phyloP scores from a whole-genome alignment of 1,140 invertebrate species.

The Bombyx mandarina region DNA sequence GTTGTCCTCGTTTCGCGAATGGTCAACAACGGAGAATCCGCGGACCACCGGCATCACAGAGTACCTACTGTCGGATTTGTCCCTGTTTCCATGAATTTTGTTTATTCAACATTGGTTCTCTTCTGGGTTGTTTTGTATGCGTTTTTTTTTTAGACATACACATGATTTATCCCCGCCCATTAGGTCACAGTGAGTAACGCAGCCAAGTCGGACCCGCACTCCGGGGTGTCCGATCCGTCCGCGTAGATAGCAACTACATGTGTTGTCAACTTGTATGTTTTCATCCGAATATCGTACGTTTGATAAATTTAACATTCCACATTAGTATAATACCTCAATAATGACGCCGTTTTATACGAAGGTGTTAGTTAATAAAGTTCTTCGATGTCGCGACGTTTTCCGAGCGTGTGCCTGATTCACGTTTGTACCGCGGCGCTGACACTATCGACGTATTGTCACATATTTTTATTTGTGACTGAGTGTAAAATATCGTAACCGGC shows the following conservation, averaged over 20 bases:
- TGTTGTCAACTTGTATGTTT: slow-evolving; percentile 67
- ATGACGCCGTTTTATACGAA: slow-evolving; percentile 41
- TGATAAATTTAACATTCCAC: slow-evolving; percentile 51
- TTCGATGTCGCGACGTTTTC: slow-evolving; percentile 10
- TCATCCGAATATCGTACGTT: slow-evolving; percentile 57
- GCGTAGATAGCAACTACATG: slow-evolving; percentile 59
- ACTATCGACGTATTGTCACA: slow-evolving; percentile 10
- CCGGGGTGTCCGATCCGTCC: slow-evolving; percentile 51
- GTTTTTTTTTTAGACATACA: slow-evolving; percentile 37
- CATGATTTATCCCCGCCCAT: slow-evolving; percentile 63
- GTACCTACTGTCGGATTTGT: slow-evolving; percentile 51
- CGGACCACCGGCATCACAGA: slow-evolving; percentile 41
- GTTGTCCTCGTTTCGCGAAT: slow-evolving; percentile 21
- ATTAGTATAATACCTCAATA: slow-evolving; percentile 48
- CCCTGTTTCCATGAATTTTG: slow-evolving; percentile 65
- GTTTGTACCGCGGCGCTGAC: slow-evolving; percentile 3
- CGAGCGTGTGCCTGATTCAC: slow-evolving; percentile 3
- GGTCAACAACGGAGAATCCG: slow-evolving; percentile 16
- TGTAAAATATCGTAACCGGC: not conserved
- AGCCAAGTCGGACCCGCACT: slow-evolving; percentile 30
- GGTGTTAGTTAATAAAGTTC: slow-evolving; percentile 44
- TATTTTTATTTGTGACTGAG: slow-evolving; percentile 7
- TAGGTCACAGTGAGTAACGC: slow-evolving; percentile 61
- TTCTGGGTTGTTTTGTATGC: slow-evolving; percentile 43
- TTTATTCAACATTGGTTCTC: slow-evolving; percentile 51